Percentiles rank a stretch among this genome's conserved stretches.
phyloP scores from a whole-genome alignment of 2,797 vertebrate species.

The Amazonetta brasiliensis region DNA sequence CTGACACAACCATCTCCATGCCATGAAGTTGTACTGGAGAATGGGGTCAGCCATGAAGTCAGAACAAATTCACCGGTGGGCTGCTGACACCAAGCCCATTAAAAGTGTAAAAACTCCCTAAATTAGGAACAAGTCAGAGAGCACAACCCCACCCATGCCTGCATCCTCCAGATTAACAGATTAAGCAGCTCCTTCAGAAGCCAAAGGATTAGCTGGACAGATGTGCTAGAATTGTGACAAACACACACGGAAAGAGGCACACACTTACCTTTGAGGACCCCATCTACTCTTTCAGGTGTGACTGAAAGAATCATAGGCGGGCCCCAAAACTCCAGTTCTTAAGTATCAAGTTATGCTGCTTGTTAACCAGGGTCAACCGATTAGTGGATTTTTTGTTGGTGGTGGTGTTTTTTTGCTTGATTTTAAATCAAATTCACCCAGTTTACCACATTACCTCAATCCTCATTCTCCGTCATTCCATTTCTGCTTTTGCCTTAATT shows the following conservation, averaged over 20 bases:
- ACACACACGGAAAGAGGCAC: background rate
- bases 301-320: accelerated
- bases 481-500: accelerated
- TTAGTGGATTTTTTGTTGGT: background rate
- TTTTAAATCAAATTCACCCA: background rate
- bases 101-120: background rate
- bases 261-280: accelerated
- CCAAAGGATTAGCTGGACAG: background rate
- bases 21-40: accelerated
- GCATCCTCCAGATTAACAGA: background rate
- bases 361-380: background rate
- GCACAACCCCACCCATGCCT: background rate
- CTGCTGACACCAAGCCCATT: background rate
- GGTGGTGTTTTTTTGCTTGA: background rate
- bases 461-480: background rate
- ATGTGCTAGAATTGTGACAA: accelerated
- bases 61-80: background rate
- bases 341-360: background rate
- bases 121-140: background rate
- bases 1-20: background rate
- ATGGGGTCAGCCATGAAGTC: background rate
- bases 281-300: accelerated
- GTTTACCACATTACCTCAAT: background rate
- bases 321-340: background rate
- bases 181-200: background rate